Percentiles rank a stretch among this genome's conserved stretches.
phyloP scores from a whole-genome alignment of 2,888 invertebrate genomes.

The Cetonia aurata region DNA sequence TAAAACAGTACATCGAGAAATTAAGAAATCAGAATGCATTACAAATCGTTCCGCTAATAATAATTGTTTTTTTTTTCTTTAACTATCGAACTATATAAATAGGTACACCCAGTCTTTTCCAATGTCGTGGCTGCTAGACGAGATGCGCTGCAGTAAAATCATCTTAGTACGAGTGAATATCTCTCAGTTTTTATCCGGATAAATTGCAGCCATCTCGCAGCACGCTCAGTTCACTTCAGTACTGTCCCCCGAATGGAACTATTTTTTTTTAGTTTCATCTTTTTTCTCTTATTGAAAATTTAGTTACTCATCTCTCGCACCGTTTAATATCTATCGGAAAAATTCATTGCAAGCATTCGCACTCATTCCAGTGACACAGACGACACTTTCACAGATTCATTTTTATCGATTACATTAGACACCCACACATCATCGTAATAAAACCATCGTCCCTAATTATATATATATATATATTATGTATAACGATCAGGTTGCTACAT shows the following conservation, averaged over 20 bases:
- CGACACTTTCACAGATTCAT: constrained; percentile 52
- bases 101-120: constrained; percentile 47
- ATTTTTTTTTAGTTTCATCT: constrained; percentile 43
- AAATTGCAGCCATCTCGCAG: constrained; percentile 12
- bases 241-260: constrained; percentile 58
- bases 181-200: no score
- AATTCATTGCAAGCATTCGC: constrained; percentile 53
- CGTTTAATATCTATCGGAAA: constrained; percentile 45
- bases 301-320: constrained; percentile 16
- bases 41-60: constrained; percentile 41
- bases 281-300: constrained; percentile 8
- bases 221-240: constrained; percentile 56
- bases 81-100: constrained; percentile 48
- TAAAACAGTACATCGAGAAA: constrained; percentile 5
- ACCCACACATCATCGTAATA: constrained; percentile 30
- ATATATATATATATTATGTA: no score
- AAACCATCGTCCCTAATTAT: constrained; percentile 40
- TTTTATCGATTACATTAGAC: constrained; percentile 36
- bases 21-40: constrained; percentile 21
- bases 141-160: constrained; percentile 8
- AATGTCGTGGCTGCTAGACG: constrained; percentile 43
- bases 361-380: constrained; percentile 51
- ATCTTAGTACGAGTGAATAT: background rate
- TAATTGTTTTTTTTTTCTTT: constrained; percentile 16
- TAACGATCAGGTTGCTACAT: constrained; percentile 46